A percentile compares a stretch with the other conserved stretches of the same genome.
Conservation (phyloP, 1,140 invertebrate genomes). For the Rhizoglyphus robini region DNA sequence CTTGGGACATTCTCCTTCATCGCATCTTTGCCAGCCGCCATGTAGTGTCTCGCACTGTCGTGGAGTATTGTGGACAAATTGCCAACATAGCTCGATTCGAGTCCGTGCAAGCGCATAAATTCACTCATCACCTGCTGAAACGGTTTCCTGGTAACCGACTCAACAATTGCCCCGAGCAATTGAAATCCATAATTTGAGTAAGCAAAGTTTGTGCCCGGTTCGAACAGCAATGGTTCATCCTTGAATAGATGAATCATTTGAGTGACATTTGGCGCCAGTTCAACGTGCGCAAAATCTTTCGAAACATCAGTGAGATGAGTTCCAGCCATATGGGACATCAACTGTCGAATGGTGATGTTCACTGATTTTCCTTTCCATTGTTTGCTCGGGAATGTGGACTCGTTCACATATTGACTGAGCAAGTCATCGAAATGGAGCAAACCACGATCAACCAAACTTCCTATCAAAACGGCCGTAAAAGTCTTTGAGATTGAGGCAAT, state of each 20-base stretch:
- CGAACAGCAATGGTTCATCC: conserved; percentile 18
- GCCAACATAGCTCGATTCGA: background rate
- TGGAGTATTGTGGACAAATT: background rate
- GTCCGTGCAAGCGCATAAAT: background rate
- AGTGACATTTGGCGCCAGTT: background rate
- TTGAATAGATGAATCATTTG: background rate
- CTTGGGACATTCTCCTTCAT: background rate
- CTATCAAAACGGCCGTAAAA: conserved; percentile 43
- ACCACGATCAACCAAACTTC: conserved; percentile 41
- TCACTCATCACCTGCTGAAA: conserved; percentile 8
- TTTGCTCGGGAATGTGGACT: background rate
- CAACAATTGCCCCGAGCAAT: conserved; percentile 16
- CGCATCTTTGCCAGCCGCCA: no score
- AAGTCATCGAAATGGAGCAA: conserved; percentile 37
- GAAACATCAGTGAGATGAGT: background rate
- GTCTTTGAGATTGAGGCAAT: conserved; percentile 51
- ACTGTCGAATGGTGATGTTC: background rate
- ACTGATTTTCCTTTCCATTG: conserved; percentile 6
- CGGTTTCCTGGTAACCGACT: conserved; percentile 13
- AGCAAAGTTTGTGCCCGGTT: conserved; percentile 17
- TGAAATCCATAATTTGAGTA: conserved; percentile 20
- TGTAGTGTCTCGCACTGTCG: background rate
- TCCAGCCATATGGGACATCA: background rate
- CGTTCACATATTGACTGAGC: conserved; percentile 3
- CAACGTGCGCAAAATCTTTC: background rate